These are phyloP conservation scores for Marisa cornuarietis DNA, from an alignment of 1,140 invertebrate species.

Conservation along the genomic window DNA sequence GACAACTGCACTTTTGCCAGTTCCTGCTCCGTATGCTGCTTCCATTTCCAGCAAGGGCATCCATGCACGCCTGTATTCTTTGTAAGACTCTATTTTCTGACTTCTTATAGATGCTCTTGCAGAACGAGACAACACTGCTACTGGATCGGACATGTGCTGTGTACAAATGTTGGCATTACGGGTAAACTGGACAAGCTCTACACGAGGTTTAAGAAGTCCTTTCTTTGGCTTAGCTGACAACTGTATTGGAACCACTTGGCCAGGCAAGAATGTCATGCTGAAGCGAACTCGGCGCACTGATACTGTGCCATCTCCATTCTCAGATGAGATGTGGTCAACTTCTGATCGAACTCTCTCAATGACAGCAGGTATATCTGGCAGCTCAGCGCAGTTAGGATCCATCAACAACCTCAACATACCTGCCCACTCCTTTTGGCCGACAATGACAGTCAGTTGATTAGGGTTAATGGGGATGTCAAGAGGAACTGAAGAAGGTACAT, in stretches of 20 bases:
- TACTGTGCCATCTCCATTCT: neutral
- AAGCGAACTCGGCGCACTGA: conserved; percentile 5
- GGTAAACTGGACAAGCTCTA: conserved; percentile 49
- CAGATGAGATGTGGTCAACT: neutral
- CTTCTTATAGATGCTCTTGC: conserved; percentile 21
- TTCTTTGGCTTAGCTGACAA: conserved; percentile 34
- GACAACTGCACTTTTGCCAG: conserved; percentile 31
- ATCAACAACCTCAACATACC: conserved; percentile 1
- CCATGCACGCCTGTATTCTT: conserved; percentile 48
- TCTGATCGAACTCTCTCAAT: neutral
- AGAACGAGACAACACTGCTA: conserved; percentile 35
- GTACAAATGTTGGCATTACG: conserved; percentile 49
- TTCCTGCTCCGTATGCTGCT: conserved; percentile 39
- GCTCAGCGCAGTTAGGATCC: neutral
- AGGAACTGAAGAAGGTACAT: neutral
- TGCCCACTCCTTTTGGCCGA: conserved; percentile 1
- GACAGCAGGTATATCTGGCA: neutral
- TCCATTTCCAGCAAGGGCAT: conserved; percentile 53
- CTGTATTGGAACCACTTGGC: conserved; percentile 45
- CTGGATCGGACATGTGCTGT: conserved; percentile 44
- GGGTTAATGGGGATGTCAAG: neutral
- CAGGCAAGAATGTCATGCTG: conserved; percentile 4
- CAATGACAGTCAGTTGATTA: conserved; percentile 12
- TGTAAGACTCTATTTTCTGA: conserved; percentile 27
- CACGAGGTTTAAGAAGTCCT: conserved; percentile 41